phyloP scores from a whole-genome alignment of 2,113 vertebrate species.

The Elaphurus davidianus region DNA sequence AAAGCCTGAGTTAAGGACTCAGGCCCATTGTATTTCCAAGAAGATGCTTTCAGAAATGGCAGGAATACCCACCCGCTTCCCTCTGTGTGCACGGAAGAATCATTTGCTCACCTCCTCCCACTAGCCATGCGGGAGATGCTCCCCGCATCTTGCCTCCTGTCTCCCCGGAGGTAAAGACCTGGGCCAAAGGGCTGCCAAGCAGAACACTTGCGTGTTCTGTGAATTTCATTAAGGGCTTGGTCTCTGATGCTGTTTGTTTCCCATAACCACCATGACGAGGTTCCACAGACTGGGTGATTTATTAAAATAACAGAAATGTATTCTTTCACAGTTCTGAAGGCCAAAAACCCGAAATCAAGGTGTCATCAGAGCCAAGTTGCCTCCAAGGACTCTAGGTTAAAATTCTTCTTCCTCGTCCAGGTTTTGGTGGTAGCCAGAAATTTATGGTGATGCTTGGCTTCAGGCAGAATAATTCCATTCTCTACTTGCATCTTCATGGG shows the following conservation, averaged over 20 bases:
- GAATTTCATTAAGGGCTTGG: not conserved
- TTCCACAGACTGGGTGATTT: not conserved
- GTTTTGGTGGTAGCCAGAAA: not conserved
- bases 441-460: not conserved
- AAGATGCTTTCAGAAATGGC: not conserved
- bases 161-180: not conserved
- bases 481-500: not conserved
- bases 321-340: not conserved
- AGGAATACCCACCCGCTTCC: not conserved
- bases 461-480: not conserved
- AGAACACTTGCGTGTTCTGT: not conserved
- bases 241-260: not conserved
- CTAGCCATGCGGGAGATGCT: too few species aligned
- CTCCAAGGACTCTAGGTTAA: not conserved
- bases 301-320: not conserved
- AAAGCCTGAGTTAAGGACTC: not conserved
- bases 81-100: not conserved
- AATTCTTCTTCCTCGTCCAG: not conserved
- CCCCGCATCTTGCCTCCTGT: not conserved
- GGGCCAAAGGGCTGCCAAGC: accelerated
- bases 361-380: not conserved
- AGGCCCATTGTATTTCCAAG: not conserved
- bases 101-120: not conserved
- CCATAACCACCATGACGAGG: not conserved
- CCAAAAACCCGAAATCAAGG: not conserved